These are phyloP conservation scores for Dipus sagitta DNA, from an alignment of 2,797 vertebrate species.

Conservation along the genomic window DNA sequence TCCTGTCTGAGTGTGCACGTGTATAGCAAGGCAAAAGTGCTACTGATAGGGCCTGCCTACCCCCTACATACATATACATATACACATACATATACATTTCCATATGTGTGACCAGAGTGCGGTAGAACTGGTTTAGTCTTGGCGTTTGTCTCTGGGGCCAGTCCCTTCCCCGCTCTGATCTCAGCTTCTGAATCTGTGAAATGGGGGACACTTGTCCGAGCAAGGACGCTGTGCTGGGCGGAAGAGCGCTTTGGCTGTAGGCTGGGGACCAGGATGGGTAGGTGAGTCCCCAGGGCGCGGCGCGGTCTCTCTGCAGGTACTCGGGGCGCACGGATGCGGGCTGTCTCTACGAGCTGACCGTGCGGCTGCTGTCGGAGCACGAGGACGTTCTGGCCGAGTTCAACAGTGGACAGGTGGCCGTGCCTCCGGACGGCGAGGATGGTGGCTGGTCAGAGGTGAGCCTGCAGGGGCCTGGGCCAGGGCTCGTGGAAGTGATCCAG, in stretches of 20 bases:
- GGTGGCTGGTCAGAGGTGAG: constrained; percentile 72
- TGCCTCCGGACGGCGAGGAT: constrained; percentile 75
- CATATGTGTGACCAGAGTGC: neutral
- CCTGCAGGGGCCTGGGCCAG: neutral
- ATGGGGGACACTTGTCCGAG: neutral
- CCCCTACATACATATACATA: too few species aligned
- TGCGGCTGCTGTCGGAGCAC: constrained; percentile 91
- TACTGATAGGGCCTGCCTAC: neutral
- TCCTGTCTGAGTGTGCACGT: neutral
- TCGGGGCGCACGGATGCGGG: constrained; percentile 92
- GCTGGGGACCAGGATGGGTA: neutral
- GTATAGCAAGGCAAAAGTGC: neutral
- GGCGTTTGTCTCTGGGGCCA: neutral
- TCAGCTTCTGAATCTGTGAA: constrained; percentile 15
- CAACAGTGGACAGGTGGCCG: constrained; percentile 85
- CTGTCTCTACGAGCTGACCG: constrained; percentile 91
- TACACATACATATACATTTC: too few species aligned
- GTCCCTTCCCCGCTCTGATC: neutral
- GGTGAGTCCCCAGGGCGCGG: neutral
- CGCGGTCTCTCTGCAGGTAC: constrained; percentile 88
- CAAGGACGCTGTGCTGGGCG: neutral
- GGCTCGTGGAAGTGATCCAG: rapidly evolving
- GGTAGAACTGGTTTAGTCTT: neutral
- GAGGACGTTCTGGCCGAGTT: constrained; percentile 91
- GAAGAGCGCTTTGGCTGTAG: neutral